These are phyloP conservation scores for Belonocnema kinseyi DNA, from an alignment of 1,140 invertebrate species.

Conservation along the genomic window DNA sequence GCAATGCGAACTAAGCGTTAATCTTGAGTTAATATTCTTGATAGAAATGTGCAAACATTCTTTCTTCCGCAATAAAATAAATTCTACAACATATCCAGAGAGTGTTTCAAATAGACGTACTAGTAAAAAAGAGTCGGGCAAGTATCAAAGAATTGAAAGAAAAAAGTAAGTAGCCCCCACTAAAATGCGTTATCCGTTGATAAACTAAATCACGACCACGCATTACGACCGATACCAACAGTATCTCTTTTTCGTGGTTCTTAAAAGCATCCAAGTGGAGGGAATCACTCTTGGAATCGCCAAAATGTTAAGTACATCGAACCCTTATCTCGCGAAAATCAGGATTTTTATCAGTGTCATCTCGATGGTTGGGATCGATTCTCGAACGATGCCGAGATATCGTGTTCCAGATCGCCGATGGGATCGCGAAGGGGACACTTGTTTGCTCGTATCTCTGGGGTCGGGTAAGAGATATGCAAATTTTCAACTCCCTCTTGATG, in stretches of 20 bases:
- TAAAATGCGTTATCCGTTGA: no score
- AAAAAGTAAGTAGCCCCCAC: no score
- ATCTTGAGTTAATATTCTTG: constrained; percentile 3
- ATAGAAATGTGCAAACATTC: not conserved
- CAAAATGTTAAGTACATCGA: constrained; percentile 28
- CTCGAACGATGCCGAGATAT: constrained; percentile 53
- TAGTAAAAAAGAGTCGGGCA: no score
- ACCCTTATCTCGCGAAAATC: not conserved
- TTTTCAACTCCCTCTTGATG: constrained; percentile 38
- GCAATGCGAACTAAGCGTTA: constrained; percentile 10
- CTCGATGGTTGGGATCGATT: constrained; percentile 46
- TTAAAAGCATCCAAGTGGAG: not conserved
- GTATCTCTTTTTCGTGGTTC: not conserved
- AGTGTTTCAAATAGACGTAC: no score
- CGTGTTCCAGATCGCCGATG: constrained; percentile 52
- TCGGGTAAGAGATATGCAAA: constrained; percentile 58
- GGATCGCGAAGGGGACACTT: constrained; percentile 46
- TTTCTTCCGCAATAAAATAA: not conserved
- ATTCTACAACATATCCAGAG: not conserved
- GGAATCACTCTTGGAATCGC: constrained; percentile 19
- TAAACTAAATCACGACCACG: no score
- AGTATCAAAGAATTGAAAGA: no score
- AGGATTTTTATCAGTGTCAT: constrained; percentile 12
- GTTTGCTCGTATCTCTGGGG: constrained; percentile 54
- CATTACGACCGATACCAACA: not conserved